phyloP scores from a whole-genome alignment of 2,113 vertebrate species.

The Symphodus melops region DNA sequence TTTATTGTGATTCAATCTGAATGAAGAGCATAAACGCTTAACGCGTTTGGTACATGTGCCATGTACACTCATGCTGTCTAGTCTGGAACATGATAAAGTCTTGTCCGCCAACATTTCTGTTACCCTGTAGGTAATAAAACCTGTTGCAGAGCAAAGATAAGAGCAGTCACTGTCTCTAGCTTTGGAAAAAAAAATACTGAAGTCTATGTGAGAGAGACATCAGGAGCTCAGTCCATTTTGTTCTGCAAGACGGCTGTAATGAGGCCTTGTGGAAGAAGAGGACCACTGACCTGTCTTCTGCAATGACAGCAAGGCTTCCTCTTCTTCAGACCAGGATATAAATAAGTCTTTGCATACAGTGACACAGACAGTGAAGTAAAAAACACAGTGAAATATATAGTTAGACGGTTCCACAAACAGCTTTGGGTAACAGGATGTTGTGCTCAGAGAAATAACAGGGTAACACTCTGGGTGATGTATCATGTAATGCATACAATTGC shows the following conservation, averaged over 20 bases:
- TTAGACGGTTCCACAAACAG: slow-evolving; percentile 25
- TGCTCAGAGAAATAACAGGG: slow-evolving; percentile 41
- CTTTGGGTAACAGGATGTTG: slow-evolving; percentile 30
- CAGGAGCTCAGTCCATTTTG: slow-evolving; percentile 26
- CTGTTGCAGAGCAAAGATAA: slow-evolving; percentile 42
- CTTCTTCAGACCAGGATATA: slow-evolving; percentile 43
- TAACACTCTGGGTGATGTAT: slow-evolving; percentile 31
- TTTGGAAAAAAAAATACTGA: background rate
- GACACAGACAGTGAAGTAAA: slow-evolving; percentile 16
- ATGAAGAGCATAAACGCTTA: slow-evolving; percentile 32
- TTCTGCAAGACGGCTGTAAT: slow-evolving; percentile 43
- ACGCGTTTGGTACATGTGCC: slow-evolving; percentile 23
- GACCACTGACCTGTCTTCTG: slow-evolving; percentile 37
- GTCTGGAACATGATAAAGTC: background rate
- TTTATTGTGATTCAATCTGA: slow-evolving; percentile 10
- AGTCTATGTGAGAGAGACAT: slow-evolving; percentile 6
- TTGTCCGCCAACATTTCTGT: slow-evolving; percentile 28
- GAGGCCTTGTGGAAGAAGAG: slow-evolving; percentile 39
- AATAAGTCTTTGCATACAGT: slow-evolving; percentile 39
- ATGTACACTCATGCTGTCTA: background rate
- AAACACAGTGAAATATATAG: background rate
- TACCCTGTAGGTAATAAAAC: slow-evolving; percentile 29
- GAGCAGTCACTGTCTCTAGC: slow-evolving; percentile 4
- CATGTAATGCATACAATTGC: slow-evolving; percentile 13
- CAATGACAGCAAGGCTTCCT: slow-evolving; percentile 44